Evolutionary conservation across 1,140 invertebrate genomes (phyloP).

Genomic region (Globodera ellingtonae): DNA sequence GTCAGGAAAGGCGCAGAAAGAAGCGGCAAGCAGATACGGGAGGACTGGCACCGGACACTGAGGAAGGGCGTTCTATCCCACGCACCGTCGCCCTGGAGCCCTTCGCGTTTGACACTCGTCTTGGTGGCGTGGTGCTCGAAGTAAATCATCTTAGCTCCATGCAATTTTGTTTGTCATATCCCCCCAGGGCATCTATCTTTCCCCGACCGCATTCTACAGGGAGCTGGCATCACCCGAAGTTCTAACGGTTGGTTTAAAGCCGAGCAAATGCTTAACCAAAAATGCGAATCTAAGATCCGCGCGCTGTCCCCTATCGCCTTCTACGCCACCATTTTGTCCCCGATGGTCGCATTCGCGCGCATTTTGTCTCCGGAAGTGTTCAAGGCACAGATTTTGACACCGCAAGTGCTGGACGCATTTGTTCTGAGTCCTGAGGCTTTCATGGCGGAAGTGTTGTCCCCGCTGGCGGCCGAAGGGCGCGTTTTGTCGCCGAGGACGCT

Average conservation of each 20-base stretch:
- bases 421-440: slow-evolving; percentile 43
- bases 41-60: slow-evolving; percentile 25
- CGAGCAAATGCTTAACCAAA: background rate
- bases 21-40: slow-evolving; percentile 11
- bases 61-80: slow-evolving; percentile 6
- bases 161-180: background rate
- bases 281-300: slow-evolving; percentile 22
- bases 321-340: slow-evolving; percentile 35
- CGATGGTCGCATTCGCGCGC: slow-evolving; percentile 24
- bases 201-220: slow-evolving; percentile 23
- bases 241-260: slow-evolving; percentile 9
- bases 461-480: slow-evolving; percentile 26
- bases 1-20: background rate
- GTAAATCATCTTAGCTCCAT: background rate
- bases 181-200: slow-evolving; percentile 15
- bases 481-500: slow-evolving; percentile 44
- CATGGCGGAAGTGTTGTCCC: slow-evolving; percentile 48
- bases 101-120: slow-evolving; percentile 22
- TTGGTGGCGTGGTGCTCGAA: slow-evolving; percentile 26
- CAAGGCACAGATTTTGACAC: slow-evolving; percentile 45
- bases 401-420: slow-evolving; percentile 28
- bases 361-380: slow-evolving; percentile 48
- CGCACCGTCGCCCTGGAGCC: slow-evolving; percentile 18
- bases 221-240: slow-evolving; percentile 25
- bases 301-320: slow-evolving; percentile 40